These are phyloP conservation scores for Onychomys torridus DNA, from an alignment of 2,797 vertebrate genomes.

Conservation along the genomic window DNA sequence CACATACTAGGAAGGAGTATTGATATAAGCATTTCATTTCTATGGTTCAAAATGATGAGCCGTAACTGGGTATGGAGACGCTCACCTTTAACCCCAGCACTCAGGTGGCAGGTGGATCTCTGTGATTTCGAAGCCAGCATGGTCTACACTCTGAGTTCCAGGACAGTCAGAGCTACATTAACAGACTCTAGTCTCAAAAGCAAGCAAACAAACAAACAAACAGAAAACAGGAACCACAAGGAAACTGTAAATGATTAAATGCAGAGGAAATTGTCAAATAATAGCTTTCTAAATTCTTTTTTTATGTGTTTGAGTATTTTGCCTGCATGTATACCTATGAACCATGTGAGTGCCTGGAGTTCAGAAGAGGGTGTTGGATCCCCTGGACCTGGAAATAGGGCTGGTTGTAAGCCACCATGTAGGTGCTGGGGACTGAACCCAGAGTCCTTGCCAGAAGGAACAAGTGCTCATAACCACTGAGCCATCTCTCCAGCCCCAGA, in stretches of 20 bases:
- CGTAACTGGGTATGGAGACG: not conserved
- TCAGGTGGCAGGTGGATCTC: not conserved
- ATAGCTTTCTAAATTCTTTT: slow-evolving; percentile 46
- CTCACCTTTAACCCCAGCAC: not conserved
- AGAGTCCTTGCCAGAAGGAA: not conserved
- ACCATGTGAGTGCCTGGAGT: not conserved
- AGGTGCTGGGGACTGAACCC: not conserved
- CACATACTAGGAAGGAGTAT: not conserved
- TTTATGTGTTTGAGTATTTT: not conserved
- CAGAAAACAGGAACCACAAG: not conserved
- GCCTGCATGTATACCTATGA: not conserved
- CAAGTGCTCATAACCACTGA: not conserved
- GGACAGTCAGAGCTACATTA: not conserved
- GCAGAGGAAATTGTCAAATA: not conserved
- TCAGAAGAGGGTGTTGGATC: not conserved
- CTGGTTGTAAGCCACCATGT: not conserved
- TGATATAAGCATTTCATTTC: slow-evolving; percentile 55
- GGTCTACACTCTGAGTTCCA: not conserved
- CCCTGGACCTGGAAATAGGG: not conserved
- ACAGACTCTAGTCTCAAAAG: not conserved
- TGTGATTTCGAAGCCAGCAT: not conserved
- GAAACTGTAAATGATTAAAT: slow-evolving; percentile 55
- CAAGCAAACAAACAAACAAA: not conserved
- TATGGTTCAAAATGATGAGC: slow-evolving; percentile 26
- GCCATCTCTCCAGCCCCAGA: not conserved